Conservation (phyloP, 2,797 vertebrate genomes). For the Rousettus madagascariensis region DNA sequence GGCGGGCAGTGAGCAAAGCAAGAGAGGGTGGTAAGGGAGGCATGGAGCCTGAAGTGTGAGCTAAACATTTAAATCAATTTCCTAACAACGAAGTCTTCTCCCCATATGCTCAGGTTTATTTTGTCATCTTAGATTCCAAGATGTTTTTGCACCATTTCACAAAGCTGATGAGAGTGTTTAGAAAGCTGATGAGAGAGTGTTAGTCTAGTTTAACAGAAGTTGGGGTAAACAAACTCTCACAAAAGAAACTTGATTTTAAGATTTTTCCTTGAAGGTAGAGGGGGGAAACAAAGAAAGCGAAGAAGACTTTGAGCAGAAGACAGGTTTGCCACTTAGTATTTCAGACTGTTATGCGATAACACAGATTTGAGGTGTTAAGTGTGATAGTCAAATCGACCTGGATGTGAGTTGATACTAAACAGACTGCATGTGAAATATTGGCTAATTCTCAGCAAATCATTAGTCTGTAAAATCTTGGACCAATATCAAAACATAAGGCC, state of each 20-base stretch:
- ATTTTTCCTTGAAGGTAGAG: constrained; percentile 35
- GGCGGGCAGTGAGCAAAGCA: not conserved
- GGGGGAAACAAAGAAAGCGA: not conserved
- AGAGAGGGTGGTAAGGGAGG: not conserved
- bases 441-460: constrained; percentile 40
- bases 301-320: not conserved
- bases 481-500: constrained; percentile 20
- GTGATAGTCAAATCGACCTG: constrained; percentile 57
- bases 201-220: constrained; percentile 59
- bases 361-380: constrained; percentile 25
- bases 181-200: constrained; percentile 62
- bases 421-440: constrained; percentile 47
- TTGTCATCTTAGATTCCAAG: constrained; percentile 74
- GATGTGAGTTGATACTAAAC: constrained; percentile 37
- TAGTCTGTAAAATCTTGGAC: constrained; percentile 29
- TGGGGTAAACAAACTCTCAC: constrained; percentile 67
- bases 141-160: constrained; percentile 68
- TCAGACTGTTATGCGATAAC: constrained; percentile 12
- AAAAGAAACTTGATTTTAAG: constrained; percentile 61
- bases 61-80: constrained; percentile 61
- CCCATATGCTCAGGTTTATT: constrained; percentile 74
- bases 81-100: constrained; percentile 23
- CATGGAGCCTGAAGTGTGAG: constrained; percentile 59
- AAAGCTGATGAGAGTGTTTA: constrained; percentile 69
- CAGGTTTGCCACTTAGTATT: constrained; percentile 24